Percentiles rank a stretch among this genome's conserved stretches.
Conservation (phyloP, 2,113 vertebrate genomes). For the Ictalurus furcatus region DNA sequence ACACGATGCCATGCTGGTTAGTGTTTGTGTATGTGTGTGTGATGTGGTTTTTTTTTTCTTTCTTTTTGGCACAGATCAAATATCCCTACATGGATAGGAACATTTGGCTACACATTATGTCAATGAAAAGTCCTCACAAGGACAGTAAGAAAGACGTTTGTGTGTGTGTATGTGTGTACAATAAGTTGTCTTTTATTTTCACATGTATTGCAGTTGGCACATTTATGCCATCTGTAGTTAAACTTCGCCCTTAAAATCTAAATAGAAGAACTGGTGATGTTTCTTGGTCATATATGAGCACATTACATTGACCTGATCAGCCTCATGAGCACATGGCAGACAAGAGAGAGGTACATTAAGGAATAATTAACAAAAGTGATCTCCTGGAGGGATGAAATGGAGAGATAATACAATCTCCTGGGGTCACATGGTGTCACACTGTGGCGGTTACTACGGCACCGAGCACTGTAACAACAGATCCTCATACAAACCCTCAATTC, state of each 20-base stretch:
- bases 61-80: background rate
- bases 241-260: background rate
- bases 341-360: background rate
- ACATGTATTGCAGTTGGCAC: background rate
- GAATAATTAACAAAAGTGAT: slow-evolving; percentile 5
- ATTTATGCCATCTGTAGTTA: background rate
- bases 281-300: background rate
- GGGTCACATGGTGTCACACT: background rate
- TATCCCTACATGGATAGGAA: background rate
- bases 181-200: background rate
- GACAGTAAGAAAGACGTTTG: no score
- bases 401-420: slow-evolving; percentile 9
- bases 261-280: background rate
- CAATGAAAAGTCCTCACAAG: no score
- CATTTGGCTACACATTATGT: no score
- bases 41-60: background rate
- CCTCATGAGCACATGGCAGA: background rate
- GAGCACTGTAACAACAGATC: slow-evolving; percentile 13
- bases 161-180: background rate
- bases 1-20: slow-evolving; percentile 91
- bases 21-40: slow-evolving; percentile 37
- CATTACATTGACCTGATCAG: background rate
- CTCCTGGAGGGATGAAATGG: background rate
- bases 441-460: background rate
- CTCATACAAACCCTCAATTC: background rate